Percentiles rank a stretch among this genome's conserved stretches.
These are phyloP conservation scores for Leucopternis melanops DNA, from an alignment of 2,113 vertebrate species.

Conservation along the genomic window DNA sequence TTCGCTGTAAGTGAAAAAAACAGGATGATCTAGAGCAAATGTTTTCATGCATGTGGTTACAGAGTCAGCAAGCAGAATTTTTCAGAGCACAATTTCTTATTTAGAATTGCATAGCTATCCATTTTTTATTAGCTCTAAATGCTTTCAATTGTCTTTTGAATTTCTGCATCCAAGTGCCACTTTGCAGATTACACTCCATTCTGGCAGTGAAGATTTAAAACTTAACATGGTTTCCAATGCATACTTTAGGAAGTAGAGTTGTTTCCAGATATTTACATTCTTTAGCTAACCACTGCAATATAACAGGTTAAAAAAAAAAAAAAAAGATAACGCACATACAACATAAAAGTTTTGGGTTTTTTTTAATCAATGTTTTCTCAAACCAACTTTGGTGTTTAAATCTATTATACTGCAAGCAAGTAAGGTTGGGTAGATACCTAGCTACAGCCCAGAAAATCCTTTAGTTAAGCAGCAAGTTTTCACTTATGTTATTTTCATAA, in stretches of 20 bases:
- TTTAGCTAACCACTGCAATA: background rate
- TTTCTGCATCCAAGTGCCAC: background rate
- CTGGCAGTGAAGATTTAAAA: background rate
- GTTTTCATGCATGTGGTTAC: background rate
- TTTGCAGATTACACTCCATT: background rate
- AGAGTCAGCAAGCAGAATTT: slow-evolving; percentile 1
- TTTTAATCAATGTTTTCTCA: background rate
- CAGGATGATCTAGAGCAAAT: background rate
- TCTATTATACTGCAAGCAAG: background rate
- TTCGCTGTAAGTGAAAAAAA: background rate
- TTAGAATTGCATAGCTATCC: background rate
- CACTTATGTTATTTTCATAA: background rate
- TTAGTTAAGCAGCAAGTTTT: background rate
- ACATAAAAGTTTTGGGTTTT: background rate
- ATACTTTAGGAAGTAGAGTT: background rate
- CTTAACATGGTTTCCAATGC: background rate
- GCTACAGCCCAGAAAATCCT: background rate
- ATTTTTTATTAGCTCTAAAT: background rate
- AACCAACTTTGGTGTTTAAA: background rate
- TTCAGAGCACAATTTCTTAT: background rate
- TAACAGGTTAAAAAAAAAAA: background rate
- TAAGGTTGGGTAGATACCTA: background rate
- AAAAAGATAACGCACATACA: background rate
- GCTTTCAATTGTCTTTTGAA: background rate
- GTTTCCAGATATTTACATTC: background rate